Evolutionary conservation across 2,113 vertebrate genomes (phyloP).

Genomic region (Coturnix japonica): DNA sequence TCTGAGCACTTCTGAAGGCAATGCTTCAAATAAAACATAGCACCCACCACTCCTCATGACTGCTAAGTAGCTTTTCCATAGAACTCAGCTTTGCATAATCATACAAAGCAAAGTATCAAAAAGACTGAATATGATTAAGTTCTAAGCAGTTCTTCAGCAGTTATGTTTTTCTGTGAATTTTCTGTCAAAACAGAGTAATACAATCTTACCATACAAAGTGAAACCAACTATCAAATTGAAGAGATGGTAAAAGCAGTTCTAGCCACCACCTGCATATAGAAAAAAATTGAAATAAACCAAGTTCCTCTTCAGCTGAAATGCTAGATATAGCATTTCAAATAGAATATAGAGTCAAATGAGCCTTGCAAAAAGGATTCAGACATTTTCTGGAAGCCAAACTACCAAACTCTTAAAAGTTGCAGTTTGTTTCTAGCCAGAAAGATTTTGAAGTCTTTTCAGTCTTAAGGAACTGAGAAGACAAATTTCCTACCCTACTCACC

Average conservation of each 20-base stretch:
- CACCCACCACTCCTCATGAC: neutral
- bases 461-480: neutral
- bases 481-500: constrained; percentile 74
- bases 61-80: neutral
- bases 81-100: neutral
- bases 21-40: neutral
- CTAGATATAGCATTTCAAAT: neutral
- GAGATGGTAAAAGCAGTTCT: neutral
- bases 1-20: neutral
- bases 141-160: neutral
- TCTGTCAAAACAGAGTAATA: neutral
- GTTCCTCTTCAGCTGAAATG: neutral
- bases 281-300: neutral
- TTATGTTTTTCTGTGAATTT: neutral
- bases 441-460: neutral
- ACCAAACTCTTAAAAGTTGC: neutral
- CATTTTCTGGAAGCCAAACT: neutral
- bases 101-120: neutral
- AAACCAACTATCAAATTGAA: neutral
- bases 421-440: neutral
- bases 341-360: neutral
- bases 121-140: neutral
- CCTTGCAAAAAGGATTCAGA: neutral
- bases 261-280: neutral
- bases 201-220: neutral